Base-by-base conservation (phyloP, 2,888 invertebrate species). In the Nezara viridula region DNA sequence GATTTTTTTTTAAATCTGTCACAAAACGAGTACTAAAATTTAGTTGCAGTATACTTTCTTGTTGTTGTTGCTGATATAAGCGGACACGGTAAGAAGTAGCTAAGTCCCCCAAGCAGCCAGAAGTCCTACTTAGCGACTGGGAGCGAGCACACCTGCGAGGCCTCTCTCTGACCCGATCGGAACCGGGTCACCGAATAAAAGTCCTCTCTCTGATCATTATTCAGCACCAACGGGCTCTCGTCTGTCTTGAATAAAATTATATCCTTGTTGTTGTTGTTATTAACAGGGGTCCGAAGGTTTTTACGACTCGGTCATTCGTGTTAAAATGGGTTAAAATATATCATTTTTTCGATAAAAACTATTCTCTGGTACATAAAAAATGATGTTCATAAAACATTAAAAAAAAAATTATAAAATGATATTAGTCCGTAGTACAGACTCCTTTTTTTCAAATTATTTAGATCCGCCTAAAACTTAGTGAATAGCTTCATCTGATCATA, bases 111-210 rank as follows among this genome's bases (percentile, higher is more conserved):
- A 32, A 12, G 55, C 9, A 60, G 60, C 27, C 24, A 10, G n/a
- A 73, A 73, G 66, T 73, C 66, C 66, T 73, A 73, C 66, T 73
- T 73, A 19, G 66, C n/a, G n/a, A n/a, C n/a, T n/a, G n/a, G n/a
- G n/a, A n/a, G n/a, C 37, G 3, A 32, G 32, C 66, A 73, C 66
- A 73, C 66, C 66, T 73, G 66, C 66, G 44, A 5, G 44, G n/a
- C 81, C 81, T 81, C 81, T 81, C 81, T 81, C 44, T 81, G 81
- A 81, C 81, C 81, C 81, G 44, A 47, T 81, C 81, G 12, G 24
- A 81, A 81, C 81, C 44, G 81, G 81, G 81, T 81, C 81, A 81
- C 81, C 81, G 81, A 81, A 81, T 81, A 73, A 73, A 37, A 32
- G 66, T 73, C 66, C 66, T 73, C 66, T 73, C 37, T 37, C 32